Percentiles rank a stretch among this genome's conserved stretches.
phyloP scores from a whole-genome alignment of 1,140 invertebrate genomes.

The Papilio polytes region DNA sequence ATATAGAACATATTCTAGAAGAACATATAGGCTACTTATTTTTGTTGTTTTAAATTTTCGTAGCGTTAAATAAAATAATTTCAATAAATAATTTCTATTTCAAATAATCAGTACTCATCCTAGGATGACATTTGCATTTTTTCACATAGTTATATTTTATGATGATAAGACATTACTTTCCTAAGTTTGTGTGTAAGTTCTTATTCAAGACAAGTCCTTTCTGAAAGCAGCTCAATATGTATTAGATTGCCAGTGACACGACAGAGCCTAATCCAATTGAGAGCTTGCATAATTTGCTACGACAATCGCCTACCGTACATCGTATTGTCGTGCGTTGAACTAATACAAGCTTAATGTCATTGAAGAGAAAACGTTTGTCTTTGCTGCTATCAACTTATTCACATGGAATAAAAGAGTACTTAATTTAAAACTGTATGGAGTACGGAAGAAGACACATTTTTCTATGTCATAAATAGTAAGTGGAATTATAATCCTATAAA shows the following conservation, averaged over 20 bases:
- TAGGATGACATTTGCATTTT: background rate
- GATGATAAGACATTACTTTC: background rate
- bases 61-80: too few species aligned
- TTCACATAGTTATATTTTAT: background rate
- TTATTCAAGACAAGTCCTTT: constrained; percentile 25
- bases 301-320: constrained; percentile 48
- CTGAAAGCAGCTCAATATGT: constrained; percentile 44
- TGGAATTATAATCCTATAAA: background rate
- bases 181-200: background rate
- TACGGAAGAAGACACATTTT: background rate
- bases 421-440: background rate
- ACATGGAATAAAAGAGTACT: background rate
- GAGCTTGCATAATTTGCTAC: constrained; percentile 72
- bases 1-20: too few species aligned
- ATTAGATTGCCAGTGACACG: constrained; percentile 62
- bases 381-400: background rate
- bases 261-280: constrained; percentile 70
- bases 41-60: too few species aligned
- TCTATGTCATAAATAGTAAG: background rate
- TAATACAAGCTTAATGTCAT: constrained; percentile 46
- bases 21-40: too few species aligned
- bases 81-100: background rate
- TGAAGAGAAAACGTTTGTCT: constrained; percentile 19
- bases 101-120: background rate
- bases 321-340: constrained; percentile 52